A percentile compares a stretch with the other conserved stretches of the same genome.
Conservation (phyloP, 2,797 vertebrate species). For the Bradypodion pumilum region DNA sequence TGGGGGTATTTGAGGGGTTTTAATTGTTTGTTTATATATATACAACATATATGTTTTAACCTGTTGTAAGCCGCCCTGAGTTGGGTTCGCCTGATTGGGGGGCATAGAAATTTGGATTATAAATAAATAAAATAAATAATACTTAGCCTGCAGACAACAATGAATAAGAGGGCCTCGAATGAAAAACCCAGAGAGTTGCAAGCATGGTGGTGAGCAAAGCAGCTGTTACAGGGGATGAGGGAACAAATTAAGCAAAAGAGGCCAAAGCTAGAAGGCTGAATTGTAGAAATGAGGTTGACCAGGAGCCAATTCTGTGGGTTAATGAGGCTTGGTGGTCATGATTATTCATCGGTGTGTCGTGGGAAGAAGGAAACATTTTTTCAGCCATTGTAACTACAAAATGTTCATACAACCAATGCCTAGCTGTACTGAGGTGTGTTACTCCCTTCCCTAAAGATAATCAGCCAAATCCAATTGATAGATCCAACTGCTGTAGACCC, state of each 20-base stretch:
- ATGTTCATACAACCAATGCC: neutral
- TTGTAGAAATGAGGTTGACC: neutral
- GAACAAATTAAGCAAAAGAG: slow-evolving; percentile 12
- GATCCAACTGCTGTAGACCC: no score
- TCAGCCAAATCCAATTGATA: no score
- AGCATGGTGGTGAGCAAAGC: slow-evolving; percentile 15
- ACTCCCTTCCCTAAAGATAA: no score
- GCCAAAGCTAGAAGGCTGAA: fast-evolving
- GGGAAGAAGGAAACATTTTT: no score
- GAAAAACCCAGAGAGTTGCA: slow-evolving; percentile 51
- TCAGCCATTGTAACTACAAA: neutral
- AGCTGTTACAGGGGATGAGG: neutral
- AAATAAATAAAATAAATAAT: no score
- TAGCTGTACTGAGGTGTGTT: no score
- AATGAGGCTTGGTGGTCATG: neutral
- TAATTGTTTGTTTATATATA: no score
- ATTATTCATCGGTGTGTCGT: neutral
- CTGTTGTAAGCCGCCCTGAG: no score
- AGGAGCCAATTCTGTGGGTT: neutral
- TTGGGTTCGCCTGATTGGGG: no score
- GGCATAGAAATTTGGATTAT: no score
- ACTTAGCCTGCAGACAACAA: slow-evolving; percentile 63
- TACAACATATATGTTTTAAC: no score
- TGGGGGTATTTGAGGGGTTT: no score
- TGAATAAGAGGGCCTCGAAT: slow-evolving; percentile 59